phyloP scores from a whole-genome alignment of 2,888 invertebrate genomes.

The Microctonus aethiopoides region DNA sequence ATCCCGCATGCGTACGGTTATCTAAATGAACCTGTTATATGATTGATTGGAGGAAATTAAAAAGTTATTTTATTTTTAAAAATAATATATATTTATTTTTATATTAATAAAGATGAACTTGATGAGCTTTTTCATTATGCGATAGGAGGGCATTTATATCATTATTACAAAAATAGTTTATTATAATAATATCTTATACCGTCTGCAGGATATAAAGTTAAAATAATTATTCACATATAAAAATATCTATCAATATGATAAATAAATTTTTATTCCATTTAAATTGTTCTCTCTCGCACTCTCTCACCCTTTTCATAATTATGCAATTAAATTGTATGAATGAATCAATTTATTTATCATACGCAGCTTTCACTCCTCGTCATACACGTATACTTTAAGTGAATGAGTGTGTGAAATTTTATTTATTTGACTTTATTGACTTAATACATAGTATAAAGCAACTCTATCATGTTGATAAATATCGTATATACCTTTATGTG shows the following conservation, averaged over 20 bases:
- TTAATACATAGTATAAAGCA: neutral
- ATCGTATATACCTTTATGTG: neutral
- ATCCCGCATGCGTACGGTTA: neutral
- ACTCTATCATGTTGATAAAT: neutral
- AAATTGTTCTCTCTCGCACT: neutral
- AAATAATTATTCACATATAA: conserved; percentile 5
- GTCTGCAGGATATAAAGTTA: neutral
- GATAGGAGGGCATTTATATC: neutral
- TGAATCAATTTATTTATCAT: conserved; percentile 4
- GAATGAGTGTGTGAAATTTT: neutral
- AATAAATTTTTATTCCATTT: neutral
- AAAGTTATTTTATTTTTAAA: too few relatives aligned
- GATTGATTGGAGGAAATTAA: neutral
- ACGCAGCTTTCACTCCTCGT: conserved; percentile 14
- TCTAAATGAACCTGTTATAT: neutral
- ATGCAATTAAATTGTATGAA: conserved; percentile 11
- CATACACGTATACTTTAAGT: neutral
- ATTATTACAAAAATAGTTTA: neutral
- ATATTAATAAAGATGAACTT: too few relatives aligned
- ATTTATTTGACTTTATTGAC: neutral
- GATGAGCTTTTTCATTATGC: neutral
- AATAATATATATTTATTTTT: too few relatives aligned
- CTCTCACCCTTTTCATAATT: neutral
- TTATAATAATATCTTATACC: neutral
- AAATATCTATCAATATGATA: conserved; percentile 17